Evolutionary conservation across 2,888 invertebrate species (phyloP), one percentile per base, ranked within the genome.

Genomic region (Margaritifera margaritifera): DNA sequence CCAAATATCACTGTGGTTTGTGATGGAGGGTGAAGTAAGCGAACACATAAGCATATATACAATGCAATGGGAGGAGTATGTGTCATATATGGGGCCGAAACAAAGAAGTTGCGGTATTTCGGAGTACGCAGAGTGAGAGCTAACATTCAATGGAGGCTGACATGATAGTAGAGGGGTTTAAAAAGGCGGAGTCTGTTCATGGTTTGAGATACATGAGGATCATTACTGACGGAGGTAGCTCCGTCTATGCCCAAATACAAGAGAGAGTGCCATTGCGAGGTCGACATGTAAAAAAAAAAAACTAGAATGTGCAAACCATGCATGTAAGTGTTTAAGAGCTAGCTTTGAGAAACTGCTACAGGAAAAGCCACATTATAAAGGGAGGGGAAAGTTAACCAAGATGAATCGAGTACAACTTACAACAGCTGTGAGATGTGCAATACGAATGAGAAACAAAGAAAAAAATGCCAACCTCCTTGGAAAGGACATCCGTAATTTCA

Each of bases 121-220:
- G 74, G 66, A 27, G 60, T 71, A 11, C 24, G 64, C 20, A 72
- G 74, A 53, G n/a, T 15, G 58, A 62, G 11, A 69, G 66, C 6
- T 59, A 59, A 42, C 75, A 75, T 27, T 25, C 67, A 11, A 74
- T 78, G 78, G 78, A 78, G 55, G 5, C 62, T 25, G 71, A 72
- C 31, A 70, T 71, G 0, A 68, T 74, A 22, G 54, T 72, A n/a
- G 66, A 73, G 42, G 78, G 73, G 4, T 75, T 78, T 62, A 42
- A 60, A 19, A 59, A 66, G 24, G 61, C 67, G 42, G 71, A 78
- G 22, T 3, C 20, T 0, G 52, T 31, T 8, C 66, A 68, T 64
- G 69, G 78, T 6, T 22, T 71, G 27, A 52, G 73, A 19, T 69
- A 71, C 20, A 71, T 69, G 67, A 58, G 63, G 22, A 51, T 72